Base-by-base conservation (phyloP, 2,888 invertebrate genomes). In the Perithous albicinctus region DNA sequence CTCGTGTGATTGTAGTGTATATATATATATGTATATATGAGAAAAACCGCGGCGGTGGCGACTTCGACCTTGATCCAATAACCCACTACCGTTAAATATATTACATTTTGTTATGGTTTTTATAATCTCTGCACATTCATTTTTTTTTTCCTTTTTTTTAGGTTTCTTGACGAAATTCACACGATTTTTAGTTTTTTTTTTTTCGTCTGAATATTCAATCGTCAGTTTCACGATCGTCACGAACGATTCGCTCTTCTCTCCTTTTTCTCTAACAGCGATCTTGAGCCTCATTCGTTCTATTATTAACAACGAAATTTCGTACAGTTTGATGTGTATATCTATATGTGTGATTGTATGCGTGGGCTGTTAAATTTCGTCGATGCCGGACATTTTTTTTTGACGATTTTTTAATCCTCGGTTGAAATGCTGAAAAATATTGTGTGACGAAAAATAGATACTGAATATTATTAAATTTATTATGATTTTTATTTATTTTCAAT, bases 261-360 rank as follows among this genome's bases (percentile, higher is more conserved):
- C 18, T 29, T 3, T 6, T n/a, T 66, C n/a, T 18, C 7, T n/a
- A n/a, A 15, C 20, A 35, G 6, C 46, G 54, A 73, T 78, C 84
- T 76, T 83, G 81, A 82, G 77, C 75, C 66, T 20, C 46, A 63
- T 63, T 51, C 23, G 35, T 77, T 84, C 75, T 72, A 82, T 84
- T 59, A 78, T 77, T 78, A 75, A 64, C 54, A 51, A 20, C 46
- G 64, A 64, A 61, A 63, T 59, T n/a, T 15, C 43, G 59, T 51
- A 56, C 38, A 32, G n/a, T 15, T 43, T 41, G 2, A n/a, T n/a
- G n/a, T 48, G 18, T 48, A 20, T 48, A 20, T 15, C 15, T 46
- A 18, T 35, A n/a, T 43, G 15, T 43, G 1, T 10, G 41, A 12
- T 43, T 15, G 4, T 2, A 43, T 43, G n/a, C n/a, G n/a, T 43